Percentiles rank a stretch among this genome's conserved stretches.
Conservation (phyloP, 2,797 vertebrate genomes). For the Alectoris magna region DNA sequence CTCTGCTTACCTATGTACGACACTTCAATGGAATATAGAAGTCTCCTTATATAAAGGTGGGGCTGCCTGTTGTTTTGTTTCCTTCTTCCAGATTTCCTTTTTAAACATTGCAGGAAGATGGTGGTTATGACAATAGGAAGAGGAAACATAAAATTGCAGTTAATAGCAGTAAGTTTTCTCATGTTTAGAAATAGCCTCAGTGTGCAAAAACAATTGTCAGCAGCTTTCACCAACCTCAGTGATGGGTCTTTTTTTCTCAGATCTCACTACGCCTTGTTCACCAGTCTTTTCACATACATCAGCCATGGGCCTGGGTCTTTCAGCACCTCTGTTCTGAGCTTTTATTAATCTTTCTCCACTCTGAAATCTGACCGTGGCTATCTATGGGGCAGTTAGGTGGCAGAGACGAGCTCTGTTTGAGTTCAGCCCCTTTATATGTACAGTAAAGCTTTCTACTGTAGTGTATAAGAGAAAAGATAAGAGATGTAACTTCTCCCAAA, state of each 20-base stretch:
- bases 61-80: constrained; percentile 16
- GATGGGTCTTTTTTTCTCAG: constrained; percentile 24
- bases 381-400: neutral
- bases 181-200: neutral
- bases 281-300: constrained; percentile 14
- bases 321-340: neutral
- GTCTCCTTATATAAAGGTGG: neutral
- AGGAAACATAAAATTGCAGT: constrained; percentile 4
- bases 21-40: neutral
- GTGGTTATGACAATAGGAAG: neutral
- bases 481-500: neutral
- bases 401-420: neutral
- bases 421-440: neutral
- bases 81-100: constrained; percentile 29
- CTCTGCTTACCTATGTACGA: neutral
- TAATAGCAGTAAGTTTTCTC: neutral
- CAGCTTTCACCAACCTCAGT: constrained; percentile 13
- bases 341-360: constrained; percentile 4
- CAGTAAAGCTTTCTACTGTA: neutral
- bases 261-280: neutral
- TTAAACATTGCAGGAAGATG: neutral
- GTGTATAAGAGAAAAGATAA: neutral
- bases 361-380: neutral
- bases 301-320: neutral
- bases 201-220: neutral